Evolutionary conservation across 2,797 vertebrate species (phyloP), one percentile per base, ranked within the genome.

Genomic region (Diplodus sargus): DNA sequence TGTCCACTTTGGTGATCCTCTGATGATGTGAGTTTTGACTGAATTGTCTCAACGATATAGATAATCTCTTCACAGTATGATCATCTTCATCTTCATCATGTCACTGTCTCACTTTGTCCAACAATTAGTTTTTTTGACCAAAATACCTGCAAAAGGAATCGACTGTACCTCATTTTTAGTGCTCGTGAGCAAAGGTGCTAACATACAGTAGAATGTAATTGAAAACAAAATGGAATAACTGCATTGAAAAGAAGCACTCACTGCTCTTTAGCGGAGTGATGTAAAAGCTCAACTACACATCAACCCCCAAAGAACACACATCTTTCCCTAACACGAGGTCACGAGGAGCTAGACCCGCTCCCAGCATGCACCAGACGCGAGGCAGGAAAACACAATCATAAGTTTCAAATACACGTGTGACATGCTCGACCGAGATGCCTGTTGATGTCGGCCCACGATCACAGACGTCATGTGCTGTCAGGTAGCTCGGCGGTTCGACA

Each of bases 401-500:
- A 30, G 25, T 52, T 64, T 79, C 18, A 23, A 67, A 77, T 45
- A 66, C 62, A 43, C 43, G 0, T 30, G 25, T 48, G 30, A 45
- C 45, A 3, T 60, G 58, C 69, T 74, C 0, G 10, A 8, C 68
- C 4, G 54, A 74, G 62, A 73, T 16, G 65, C 56, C 48, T 11
- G 54, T 78, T 76, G 71, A 73, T 75, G 47, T 81, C 76, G 39
- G 75, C 68, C 49, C 70, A 59, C 42, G 13, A 74, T 69, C 47
- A 47, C 70, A 53, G 65, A 57, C 72, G 28, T 80, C 79, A 72
- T 73, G 64, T 65, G 74, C 80, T 62, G 86, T 83, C 89, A 90
- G 89, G 89, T 90, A 85, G 78, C 71, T 70, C 18, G 76, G 82
- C 84, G 67, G 70, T 54, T 67, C 10, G 49, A 85, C 88, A 90